Base-by-base conservation (phyloP, 2,113 vertebrate species). In the Rattus norvegicus region DNA sequence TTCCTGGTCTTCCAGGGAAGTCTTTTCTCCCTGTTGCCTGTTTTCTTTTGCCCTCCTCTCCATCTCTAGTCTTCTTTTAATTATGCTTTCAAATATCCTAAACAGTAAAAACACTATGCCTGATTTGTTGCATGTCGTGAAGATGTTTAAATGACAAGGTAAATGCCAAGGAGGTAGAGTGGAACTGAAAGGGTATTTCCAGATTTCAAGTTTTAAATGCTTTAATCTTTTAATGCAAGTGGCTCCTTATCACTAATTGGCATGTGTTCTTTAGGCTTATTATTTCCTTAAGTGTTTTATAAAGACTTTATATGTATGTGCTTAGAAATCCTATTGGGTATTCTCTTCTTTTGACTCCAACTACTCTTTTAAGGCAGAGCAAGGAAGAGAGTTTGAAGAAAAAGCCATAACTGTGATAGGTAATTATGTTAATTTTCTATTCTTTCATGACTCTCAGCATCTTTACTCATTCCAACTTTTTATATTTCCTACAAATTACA, bases 111-210 rank as follows among this genome's bases (percentile, higher is more conserved):
- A 92, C 87, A 77, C 86, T 73, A 97, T 95, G 67, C 16, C 54
- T 76, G 97, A 83, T 92, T 91, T 47, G 97, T 87, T 95, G 5
- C 88, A 90, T 70, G 61, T 85, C 95, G 85, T 90, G 89, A 96
- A 92, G 83, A 92, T 86, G 93, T 43, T 96, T 96, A 97, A 98
- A 96, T 95, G 95, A 96, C 94, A 97, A 90, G 88, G 94, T 94
- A 97, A 98, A 97, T 95, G 89, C 72, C 77, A 93, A 70, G 86
- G 81, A 92, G 91, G 2, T 47, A 24, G 67, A 79, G 7, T 28
- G 81, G 72, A 79, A 49, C 91, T 63, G 22, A 20, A 85, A 97
- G 89, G n/a, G n/a, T 87, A 43, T 93, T 96, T 95, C 67, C 59
- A 96, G 91, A 95, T 86, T 95, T 92, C 73, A 47, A 72, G 85